A percentile compares a stretch with the other conserved stretches of the same genome.
Conservation (phyloP, 2,888 invertebrate species). For the Gortyna flavago region DNA sequence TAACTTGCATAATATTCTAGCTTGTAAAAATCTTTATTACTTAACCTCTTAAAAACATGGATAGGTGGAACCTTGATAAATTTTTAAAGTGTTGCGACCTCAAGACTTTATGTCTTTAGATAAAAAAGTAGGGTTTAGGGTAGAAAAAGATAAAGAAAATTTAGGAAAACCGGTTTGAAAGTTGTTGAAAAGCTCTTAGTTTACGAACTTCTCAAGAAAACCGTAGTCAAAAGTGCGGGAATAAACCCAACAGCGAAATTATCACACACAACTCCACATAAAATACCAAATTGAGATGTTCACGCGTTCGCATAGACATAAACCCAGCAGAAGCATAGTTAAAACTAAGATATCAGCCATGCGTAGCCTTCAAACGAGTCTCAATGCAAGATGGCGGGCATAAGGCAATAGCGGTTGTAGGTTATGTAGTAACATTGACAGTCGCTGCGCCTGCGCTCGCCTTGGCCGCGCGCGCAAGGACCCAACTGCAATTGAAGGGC, state of each 20-base stretch:
- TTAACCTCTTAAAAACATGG: background rate
- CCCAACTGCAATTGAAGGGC: slow-evolving; percentile 76
- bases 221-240: background rate
- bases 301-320: slow-evolving; percentile 35
- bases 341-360: slow-evolving; percentile 67
- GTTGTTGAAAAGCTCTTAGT: background rate
- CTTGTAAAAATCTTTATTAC: slow-evolving; percentile 19
- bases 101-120: background rate
- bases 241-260: background rate
- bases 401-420: slow-evolving; percentile 73
- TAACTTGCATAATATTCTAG: slow-evolving; percentile 59
- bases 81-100: background rate
- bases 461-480: slow-evolving; percentile 85
- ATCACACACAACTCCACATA: slow-evolving; percentile 1
- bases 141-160: background rate
- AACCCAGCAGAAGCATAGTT: slow-evolving; percentile 52
- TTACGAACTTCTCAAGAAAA: background rate
- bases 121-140: background rate
- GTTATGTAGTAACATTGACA: slow-evolving; percentile 88
- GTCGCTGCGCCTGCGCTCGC: slow-evolving; percentile 77
- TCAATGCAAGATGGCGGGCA: slow-evolving; percentile 79
- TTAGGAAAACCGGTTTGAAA: background rate
- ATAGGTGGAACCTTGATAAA: background rate
- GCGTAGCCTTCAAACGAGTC: slow-evolving; percentile 75
- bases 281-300: slow-evolving; percentile 31